Evolutionary conservation across 2,113 vertebrate species (phyloP).

Genomic region (Axis porcinus): DNA sequence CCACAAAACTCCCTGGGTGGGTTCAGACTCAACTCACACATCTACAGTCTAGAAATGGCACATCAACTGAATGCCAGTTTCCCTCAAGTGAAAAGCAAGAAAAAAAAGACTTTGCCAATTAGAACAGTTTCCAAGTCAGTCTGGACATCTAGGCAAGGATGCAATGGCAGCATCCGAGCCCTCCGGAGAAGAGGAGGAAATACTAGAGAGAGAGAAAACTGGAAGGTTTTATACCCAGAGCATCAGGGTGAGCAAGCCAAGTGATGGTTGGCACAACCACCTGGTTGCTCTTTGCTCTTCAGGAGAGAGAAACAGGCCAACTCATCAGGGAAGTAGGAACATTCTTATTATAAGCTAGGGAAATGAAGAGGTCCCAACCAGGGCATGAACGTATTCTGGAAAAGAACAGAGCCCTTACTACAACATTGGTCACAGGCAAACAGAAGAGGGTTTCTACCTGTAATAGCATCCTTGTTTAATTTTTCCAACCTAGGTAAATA

Average conservation of each 20-base stretch:
- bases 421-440: neutral
- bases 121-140: neutral
- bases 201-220: neutral
- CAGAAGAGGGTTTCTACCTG: neutral
- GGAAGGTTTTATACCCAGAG: neutral
- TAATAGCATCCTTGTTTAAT: neutral
- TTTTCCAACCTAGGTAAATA: neutral
- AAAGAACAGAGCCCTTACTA: neutral
- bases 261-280: neutral
- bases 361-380: neutral
- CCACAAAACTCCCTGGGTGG: neutral
- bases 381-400: fast-evolving
- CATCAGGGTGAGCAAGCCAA: neutral
- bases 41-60: neutral
- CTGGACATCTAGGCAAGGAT: neutral
- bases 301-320: neutral
- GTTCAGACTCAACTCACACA: neutral
- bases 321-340: no score
- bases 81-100: neutral
- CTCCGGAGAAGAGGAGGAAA: neutral
- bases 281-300: neutral
- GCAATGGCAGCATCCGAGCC: neutral
- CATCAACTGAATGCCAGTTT: neutral
- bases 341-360: neutral
- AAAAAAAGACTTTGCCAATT: neutral